Evolutionary conservation across 30 jellyfish, hydroid and myxozoan genomes (phyloP), one percentile per base, ranked within the genome.

Genomic region (Cassiopea xamachana): DNA sequence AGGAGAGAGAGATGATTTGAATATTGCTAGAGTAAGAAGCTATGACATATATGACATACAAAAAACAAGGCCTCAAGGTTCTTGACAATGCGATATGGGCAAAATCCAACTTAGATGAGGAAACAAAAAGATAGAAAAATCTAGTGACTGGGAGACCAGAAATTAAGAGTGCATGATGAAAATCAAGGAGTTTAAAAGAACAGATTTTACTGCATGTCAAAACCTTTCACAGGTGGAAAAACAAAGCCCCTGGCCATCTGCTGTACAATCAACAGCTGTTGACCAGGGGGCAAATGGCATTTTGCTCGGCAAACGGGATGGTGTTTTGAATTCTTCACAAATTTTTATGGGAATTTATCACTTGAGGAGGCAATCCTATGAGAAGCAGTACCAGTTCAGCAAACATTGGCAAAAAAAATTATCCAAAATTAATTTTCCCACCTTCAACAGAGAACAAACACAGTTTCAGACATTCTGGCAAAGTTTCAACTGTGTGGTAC

Each of bases 401-500:
- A 27, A 27, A 27, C 39, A 27, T 27, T 27, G 39, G 39, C 39
- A 73, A 55, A 60, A 80, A 47, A 47, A 86, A 45, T 79, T 93
- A 48, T 96, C 97, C 9, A 81, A 80, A 75, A 89, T 88, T 68
- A 61, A 62, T 7, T 19, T 87, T 13, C 67, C 61, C 70, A 86
- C 18, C 39, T 82, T 89, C 71, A 10, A 72, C 17, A 96, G 97
- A 80, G 90, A 84, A 7, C 47, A 91, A 1, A 85, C 92, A 18
- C 69, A 79, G 7, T 94, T 92, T 80, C 61, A 68, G 55, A 19
- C 79, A 14, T 93, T 89, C 47, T 73, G 96, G 92, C 91, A 93
- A 46, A 77, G 91, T 61, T 93, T 89, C 60, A 69, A 90, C 43
- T 89, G 97, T 71, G 89, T 98, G 55, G 80, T 94, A 0, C 79